Evolutionary conservation across 2,113 vertebrate species (phyloP), one percentile per base, ranked within the genome.

Genomic region (Colossoma macropomum): DNA sequence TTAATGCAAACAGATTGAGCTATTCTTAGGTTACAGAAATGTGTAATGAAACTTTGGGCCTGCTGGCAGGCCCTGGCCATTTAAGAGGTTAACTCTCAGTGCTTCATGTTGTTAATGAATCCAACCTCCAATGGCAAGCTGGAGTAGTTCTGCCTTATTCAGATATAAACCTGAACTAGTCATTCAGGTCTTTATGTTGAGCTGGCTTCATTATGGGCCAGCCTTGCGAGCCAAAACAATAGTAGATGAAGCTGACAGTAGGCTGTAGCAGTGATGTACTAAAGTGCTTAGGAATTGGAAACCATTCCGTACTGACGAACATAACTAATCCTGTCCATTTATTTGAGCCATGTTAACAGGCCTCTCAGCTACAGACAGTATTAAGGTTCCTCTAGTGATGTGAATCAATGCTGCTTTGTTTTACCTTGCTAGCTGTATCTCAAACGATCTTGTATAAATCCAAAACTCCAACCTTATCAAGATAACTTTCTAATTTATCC

Each of bases 381-480:
- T 19, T 68, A 32, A 13, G 16, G 17, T 11, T 68, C 28, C 30
- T 30, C 0, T 2, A 34, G 30, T 34, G 30, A 34, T 68, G 16
- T 19, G 28, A 68, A 12, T 68, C 28, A 68, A 9, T 9, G 19
- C 65, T 68, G 32, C 1, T 62, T 62, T 62, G 27, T 16, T 65
- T 28, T 6, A 28, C 25, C 25, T 65, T 28, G 16, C 32, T 21
- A 0, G 7, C 30, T 68, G 16, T 34, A 23, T 70, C 21, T 38
- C 45, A 19, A 79, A 79, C 34, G 17, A 28, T 56, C 48, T 59
- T n/a, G 66, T 69, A 28, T 54, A 30, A 70, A 59, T 41, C 66
- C 25, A 30, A 70, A 25, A 25, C 54, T 70, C 15, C 17, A 23
- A n/a, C 25, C 10, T 68, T 79, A 45, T 27, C 38, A 41, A 13